Percentiles rank a stretch among this genome's conserved stretches.
Evolutionary conservation across 2,797 vertebrate genomes (phyloP).

Genomic region (Danio albolineatus): DNA sequence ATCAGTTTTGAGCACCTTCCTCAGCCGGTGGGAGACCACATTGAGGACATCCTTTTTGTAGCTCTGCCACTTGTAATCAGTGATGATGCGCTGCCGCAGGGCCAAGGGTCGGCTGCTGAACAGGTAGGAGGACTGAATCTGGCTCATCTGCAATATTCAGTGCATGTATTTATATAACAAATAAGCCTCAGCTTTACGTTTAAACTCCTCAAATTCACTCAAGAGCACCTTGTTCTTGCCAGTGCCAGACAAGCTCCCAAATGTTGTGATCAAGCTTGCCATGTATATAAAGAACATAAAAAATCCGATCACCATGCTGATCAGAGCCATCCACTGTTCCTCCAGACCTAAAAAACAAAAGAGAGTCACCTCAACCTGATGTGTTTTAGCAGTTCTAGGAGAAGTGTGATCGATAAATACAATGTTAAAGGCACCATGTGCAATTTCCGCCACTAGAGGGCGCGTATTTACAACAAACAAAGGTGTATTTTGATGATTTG

Average conservation of each 20-base stretch:
- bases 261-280: slow-evolving; percentile 74
- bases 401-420: no score
- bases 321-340: slow-evolving; percentile 78
- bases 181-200: neutral
- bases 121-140: slow-evolving; percentile 77
- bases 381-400: neutral
- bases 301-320: slow-evolving; percentile 79
- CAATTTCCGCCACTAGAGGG: no score
- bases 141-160: slow-evolving; percentile 69
- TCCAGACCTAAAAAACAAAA: slow-evolving; percentile 70
- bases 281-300: slow-evolving; percentile 78
- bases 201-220: neutral
- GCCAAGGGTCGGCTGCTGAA: slow-evolving; percentile 79
- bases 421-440: no score
- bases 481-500: no score
- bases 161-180: neutral
- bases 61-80: slow-evolving; percentile 76
- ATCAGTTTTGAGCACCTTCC: slow-evolving; percentile 61
- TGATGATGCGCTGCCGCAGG: slow-evolving; percentile 73
- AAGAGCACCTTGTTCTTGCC: slow-evolving; percentile 76
- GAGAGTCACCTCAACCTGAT: neutral
- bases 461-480: no score
- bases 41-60: slow-evolving; percentile 75
- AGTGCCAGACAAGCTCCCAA: slow-evolving; percentile 71
- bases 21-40: slow-evolving; percentile 71